Percentiles rank a stretch among this genome's conserved stretches.
phyloP scores from a whole-genome alignment of 2,797 vertebrate species.

The Phaenicophaeus curvirostris region DNA sequence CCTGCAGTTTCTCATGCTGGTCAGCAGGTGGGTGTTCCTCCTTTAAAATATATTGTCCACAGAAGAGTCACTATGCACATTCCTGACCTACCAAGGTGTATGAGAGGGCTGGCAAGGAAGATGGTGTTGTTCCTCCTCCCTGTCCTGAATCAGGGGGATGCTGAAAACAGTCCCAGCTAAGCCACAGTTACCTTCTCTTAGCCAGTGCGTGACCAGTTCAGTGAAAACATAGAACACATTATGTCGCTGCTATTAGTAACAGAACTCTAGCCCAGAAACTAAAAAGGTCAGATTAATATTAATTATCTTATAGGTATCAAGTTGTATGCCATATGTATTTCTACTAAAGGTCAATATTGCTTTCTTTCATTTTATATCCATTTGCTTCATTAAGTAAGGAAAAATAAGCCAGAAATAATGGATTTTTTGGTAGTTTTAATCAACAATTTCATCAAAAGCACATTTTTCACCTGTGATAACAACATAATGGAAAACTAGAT shows the following conservation, averaged over 20 bases:
- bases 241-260: constrained; percentile 52
- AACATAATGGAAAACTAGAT: constrained; percentile 76
- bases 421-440: constrained; percentile 74
- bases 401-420: constrained; percentile 64
- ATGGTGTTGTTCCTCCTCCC: not conserved
- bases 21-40: not conserved
- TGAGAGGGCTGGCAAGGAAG: not conserved
- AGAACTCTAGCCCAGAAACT: constrained; percentile 29
- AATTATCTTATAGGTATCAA: constrained; percentile 67
- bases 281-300: constrained; percentile 64
- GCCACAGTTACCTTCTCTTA: not conserved
- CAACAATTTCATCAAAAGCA: constrained; percentile 75
- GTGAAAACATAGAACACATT: constrained; percentile 13
- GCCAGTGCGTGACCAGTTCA: not conserved
- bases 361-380: constrained; percentile 57
- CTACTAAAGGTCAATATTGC: constrained; percentile 60
- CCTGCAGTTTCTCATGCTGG: not conserved
- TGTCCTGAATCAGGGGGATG: not conserved
- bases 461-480: constrained; percentile 75
- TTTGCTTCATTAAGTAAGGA: constrained; percentile 55
- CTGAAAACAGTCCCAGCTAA: not conserved
- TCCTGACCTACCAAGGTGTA: not conserved
- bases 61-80: not conserved
- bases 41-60: not conserved
- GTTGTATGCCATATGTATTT: constrained; percentile 43